These are phyloP conservation scores for Thomomys bottae DNA, from an alignment of 2,113 vertebrate species.

Conservation along the genomic window DNA sequence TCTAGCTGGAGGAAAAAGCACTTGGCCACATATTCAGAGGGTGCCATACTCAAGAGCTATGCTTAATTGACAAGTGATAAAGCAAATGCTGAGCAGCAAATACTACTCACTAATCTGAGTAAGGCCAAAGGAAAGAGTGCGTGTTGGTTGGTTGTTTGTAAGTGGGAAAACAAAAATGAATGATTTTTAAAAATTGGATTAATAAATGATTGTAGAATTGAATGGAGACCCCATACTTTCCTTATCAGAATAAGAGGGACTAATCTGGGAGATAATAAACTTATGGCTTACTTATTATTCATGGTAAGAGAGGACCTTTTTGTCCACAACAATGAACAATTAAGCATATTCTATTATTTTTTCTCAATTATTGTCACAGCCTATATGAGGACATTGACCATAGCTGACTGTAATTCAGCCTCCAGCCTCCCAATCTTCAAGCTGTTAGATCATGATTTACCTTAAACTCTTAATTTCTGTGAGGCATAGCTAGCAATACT, in stretches of 20 bases:
- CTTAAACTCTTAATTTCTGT: background rate
- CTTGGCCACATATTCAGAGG: background rate
- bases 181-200: background rate
- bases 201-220: conserved; percentile 15
- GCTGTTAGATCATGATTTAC: background rate
- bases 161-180: background rate
- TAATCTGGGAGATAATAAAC: background rate
- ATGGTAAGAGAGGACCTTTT: background rate
- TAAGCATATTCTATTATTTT: background rate
- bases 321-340: background rate
- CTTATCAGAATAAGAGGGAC: background rate
- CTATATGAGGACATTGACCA: background rate
- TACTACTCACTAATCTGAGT: background rate
- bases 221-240: background rate
- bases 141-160: background rate
- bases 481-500: background rate
- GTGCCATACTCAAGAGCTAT: background rate
- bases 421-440: background rate
- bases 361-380: background rate
- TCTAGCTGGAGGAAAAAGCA: background rate
- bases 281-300: background rate
- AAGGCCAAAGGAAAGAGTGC: background rate
- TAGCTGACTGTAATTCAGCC: background rate
- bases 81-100: background rate
- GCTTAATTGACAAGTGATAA: background rate